Evolutionary conservation across 2,113 vertebrate genomes (phyloP), one percentile per base, ranked within the genome.

Genomic region (Paraplagusia blochii): DNA sequence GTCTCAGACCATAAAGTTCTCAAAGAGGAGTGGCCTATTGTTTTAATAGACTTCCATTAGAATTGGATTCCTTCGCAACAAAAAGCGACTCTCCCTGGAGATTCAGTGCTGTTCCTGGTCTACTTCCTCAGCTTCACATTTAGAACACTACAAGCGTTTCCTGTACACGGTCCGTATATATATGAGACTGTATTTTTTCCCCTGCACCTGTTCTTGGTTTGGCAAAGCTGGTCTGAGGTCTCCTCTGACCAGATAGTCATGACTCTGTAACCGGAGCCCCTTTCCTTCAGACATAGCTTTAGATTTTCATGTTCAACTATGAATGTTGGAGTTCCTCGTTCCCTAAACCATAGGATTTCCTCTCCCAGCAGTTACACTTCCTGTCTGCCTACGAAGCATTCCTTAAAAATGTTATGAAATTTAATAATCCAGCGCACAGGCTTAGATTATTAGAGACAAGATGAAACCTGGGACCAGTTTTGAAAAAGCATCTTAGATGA

Each of bases 271-370:
- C 10, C 55, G 59, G 71, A 80, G 57, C 62, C 64, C 50, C 39
- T 66, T 49, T 44, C 54, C 53, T 57, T 69, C 53, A 43, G n/a
- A 14, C 62, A 72, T 75, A 72, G 80, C 59, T 43, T 43, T 42
- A 12, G 14, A 12, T 18, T 39, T 54, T 33, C 53, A 34, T 53
- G 53, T 69, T 61, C 22, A 55, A 50, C 4, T 35, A 7, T 33
- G 17, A 39, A 55, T n/a, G n/a, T n/a, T n/a, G n/a, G n/a, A n/a
- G n/a, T n/a, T n/a, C 22, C 58, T 52, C 53, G 36, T 62, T 53
- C 6, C 34, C 11, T 34, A 61, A 49, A 56, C 48, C n/a, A 9
- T 71, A 78, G 77, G 80, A 81, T 80, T 74, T 82, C 74, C 84
- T 68, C 35, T 53, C 40, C 39, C 60, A 53, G 66, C n/a, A 6